Conservation (phyloP, 2,888 invertebrate species). For the Cyaniris semiargus region DNA sequence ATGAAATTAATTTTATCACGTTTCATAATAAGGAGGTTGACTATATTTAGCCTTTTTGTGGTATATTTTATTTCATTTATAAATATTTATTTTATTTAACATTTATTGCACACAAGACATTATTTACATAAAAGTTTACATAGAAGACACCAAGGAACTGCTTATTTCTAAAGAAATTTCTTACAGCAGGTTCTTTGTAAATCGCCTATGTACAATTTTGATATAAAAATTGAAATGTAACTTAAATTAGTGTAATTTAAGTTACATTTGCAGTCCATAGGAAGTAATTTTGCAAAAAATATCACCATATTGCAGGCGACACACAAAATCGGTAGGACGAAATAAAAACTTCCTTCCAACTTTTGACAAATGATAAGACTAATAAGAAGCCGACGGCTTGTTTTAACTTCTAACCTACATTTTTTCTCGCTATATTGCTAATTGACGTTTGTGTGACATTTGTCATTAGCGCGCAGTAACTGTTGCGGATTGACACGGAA, state of each 20-base stretch:
- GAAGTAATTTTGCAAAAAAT: background rate
- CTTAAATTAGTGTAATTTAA: no score
- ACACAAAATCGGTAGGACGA: background rate
- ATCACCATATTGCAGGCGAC: background rate
- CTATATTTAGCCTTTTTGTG: no score
- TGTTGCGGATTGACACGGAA: slow-evolving; percentile 57
- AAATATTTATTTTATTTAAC: no score
- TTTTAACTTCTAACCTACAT: background rate
- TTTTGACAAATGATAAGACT: background rate
- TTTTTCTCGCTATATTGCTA: slow-evolving; percentile 17
- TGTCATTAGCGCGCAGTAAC: slow-evolving; percentile 41
- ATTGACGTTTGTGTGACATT: slow-evolving; percentile 32
- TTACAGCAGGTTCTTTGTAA: no score
- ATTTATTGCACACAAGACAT: no score
- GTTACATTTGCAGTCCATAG: background rate
- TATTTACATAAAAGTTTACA: no score
- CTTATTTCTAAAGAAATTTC: no score
- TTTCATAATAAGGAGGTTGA: no score
- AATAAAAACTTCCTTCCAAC: background rate
- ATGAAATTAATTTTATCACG: no score
- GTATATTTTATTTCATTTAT: no score
- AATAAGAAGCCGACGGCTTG: background rate
- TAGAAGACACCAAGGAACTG: no score
- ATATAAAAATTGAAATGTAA: no score
- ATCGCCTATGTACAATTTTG: background rate